A percentile compares a stretch with the other conserved stretches of the same genome.
phyloP scores from a whole-genome alignment of 2,888 invertebrate genomes.

The Agonum fuliginosum region DNA sequence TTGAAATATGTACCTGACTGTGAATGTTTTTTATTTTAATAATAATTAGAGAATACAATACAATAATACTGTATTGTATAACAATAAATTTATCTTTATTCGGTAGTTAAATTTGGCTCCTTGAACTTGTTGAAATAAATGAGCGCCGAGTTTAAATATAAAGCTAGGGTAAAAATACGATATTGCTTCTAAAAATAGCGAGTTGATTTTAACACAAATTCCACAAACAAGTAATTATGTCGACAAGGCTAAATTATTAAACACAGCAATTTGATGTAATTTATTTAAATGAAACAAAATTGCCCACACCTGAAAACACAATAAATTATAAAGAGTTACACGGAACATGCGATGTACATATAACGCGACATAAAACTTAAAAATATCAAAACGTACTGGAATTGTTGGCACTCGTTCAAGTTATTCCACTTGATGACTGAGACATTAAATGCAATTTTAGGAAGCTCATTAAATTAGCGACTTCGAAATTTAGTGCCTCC shows the following conservation, averaged over 20 bases:
- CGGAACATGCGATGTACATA: background rate
- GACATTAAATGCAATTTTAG: conserved; percentile 24
- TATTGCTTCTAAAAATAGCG: background rate
- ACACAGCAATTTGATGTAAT: conserved; percentile 24
- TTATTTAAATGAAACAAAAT: conserved; percentile 34
- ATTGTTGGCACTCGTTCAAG: conserved; percentile 16
- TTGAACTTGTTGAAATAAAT: no score
- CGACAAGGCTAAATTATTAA: conserved; percentile 23
- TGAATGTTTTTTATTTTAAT: no score
- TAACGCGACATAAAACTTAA: conserved; percentile 9
- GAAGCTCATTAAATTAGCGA: conserved; percentile 16
- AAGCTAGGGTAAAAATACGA: background rate
- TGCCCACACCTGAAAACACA: conserved; percentile 28
- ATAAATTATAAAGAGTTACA: conserved; percentile 29
- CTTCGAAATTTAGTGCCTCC: no score
- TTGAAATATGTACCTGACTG: no score
- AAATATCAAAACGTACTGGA: conserved; percentile 14
- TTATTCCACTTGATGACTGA: conserved; percentile 27
- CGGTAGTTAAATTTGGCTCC: no score
- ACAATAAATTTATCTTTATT: no score
- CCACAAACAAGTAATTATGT: background rate
- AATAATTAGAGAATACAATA: no score
- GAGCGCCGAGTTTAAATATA: background rate
- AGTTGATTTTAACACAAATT: background rate
- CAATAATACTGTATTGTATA: no score